Conservation (phyloP, 2,797 vertebrate genomes). For the Heliangelus exortis region DNA sequence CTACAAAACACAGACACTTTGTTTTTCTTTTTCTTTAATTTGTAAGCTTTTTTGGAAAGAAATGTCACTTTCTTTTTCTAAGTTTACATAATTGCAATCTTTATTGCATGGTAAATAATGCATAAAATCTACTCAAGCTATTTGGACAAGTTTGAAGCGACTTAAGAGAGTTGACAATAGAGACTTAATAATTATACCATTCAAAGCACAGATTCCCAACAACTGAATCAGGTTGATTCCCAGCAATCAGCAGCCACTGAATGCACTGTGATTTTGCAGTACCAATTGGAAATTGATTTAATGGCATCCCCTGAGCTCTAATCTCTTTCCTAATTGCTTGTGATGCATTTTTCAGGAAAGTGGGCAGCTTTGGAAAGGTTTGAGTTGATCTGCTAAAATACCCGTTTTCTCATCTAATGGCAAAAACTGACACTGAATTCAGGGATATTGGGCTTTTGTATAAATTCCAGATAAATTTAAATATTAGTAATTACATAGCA, state of each 20-base stretch:
- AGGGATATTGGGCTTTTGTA: background rate
- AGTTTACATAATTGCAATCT: background rate
- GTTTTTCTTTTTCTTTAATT: constrained; percentile 4
- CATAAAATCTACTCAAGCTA: background rate
- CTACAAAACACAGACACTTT: background rate
- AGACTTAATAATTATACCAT: background rate
- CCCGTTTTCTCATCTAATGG: background rate
- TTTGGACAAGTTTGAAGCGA: background rate
- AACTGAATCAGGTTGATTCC: background rate
- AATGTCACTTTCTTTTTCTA: background rate
- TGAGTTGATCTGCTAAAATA: background rate
- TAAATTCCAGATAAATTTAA: background rate
- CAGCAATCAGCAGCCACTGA: background rate
- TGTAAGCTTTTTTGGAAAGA: background rate
- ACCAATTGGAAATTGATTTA: background rate
- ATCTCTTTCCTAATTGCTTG: constrained; percentile 1
- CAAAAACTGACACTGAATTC: background rate
- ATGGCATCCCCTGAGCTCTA: background rate
- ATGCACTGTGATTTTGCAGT: background rate
- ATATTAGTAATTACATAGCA: background rate
- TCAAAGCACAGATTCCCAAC: background rate
- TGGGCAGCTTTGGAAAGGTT: background rate
- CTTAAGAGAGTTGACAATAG: background rate
- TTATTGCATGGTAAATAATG: constrained; percentile 4
- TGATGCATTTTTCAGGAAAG: background rate